A percentile compares a stretch with the other conserved stretches of the same genome.
These are phyloP conservation scores for Melipona beecheii DNA, from an alignment of 2,888 invertebrate genomes.

Conservation along the genomic window DNA sequence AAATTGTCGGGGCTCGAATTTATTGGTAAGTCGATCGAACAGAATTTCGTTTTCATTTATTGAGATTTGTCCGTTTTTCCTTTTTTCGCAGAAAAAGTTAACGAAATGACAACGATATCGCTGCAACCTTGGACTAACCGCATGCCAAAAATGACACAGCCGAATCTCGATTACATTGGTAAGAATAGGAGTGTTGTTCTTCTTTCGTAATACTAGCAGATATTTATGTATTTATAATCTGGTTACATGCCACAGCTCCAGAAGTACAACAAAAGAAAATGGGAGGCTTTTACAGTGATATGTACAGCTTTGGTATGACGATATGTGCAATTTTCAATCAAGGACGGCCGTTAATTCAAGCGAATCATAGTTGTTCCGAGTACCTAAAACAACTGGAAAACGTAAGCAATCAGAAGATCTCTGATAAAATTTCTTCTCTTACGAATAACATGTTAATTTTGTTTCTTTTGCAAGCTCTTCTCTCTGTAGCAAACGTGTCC, in stretches of 20 bases:
- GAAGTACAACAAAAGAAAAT: slow-evolving; percentile 94
- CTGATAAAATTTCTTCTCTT: not conserved
- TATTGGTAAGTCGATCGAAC: slow-evolving; percentile 87
- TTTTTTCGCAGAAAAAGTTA: slow-evolving; percentile 39
- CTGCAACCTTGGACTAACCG: slow-evolving; percentile 96
- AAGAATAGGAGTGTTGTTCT: slow-evolving; percentile 76
- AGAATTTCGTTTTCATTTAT: not conserved
- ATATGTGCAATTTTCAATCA: slow-evolving; percentile 96
- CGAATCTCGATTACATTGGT: slow-evolving; percentile 96
- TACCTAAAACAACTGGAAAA: slow-evolving; percentile 96
- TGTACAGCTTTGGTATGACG: slow-evolving; percentile 98
- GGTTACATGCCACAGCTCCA: slow-evolving; percentile 88
- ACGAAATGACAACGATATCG: slow-evolving; percentile 87
- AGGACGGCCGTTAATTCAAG: slow-evolving; percentile 94
- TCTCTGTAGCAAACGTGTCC: too few species aligned
- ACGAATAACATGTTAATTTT: too few species aligned
- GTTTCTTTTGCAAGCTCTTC: too few species aligned
- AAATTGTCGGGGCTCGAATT: slow-evolving; percentile 98
- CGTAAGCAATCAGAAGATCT: slow-evolving; percentile 86
- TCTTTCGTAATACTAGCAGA: too few species aligned
- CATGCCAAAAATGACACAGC: slow-evolving; percentile 96
- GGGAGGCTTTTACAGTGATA: slow-evolving; percentile 95
- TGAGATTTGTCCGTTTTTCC: not conserved
- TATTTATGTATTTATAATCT: not conserved
- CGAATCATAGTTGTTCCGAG: slow-evolving; percentile 94